Percentiles rank a stretch among this genome's conserved stretches.
Conservation (phyloP, 2,113 vertebrate genomes). For the Hippolais icterina region DNA sequence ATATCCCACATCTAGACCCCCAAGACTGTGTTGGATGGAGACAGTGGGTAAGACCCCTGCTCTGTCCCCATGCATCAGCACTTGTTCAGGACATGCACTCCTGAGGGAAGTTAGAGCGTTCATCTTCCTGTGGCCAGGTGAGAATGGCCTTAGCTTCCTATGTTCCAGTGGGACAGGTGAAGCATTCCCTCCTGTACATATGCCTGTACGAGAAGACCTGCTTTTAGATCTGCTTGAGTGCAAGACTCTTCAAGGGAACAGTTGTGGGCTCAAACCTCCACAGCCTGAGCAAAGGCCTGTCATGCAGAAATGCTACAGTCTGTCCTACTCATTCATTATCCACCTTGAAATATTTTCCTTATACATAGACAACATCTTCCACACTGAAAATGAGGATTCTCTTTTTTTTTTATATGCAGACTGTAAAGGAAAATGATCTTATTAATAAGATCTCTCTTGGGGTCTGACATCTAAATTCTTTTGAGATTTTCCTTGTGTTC, state of each 20-base stretch:
- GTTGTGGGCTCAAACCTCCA: not conserved
- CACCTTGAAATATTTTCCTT: not conserved
- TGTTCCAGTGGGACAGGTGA: not conserved
- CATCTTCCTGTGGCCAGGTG: not conserved
- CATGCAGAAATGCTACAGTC: not conserved
- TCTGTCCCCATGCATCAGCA: not conserved
- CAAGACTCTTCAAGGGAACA: not conserved
- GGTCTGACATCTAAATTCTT: not conserved
- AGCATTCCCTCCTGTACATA: not conserved
- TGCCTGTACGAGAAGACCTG: not conserved
- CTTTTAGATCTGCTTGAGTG: not conserved
- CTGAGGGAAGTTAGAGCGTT: not conserved
- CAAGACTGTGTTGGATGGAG: rapidly evolving
- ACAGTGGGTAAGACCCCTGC: not conserved
- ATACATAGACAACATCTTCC: not conserved
- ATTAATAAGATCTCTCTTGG: not conserved
- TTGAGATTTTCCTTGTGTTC: not conserved
- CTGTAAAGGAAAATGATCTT: not conserved
- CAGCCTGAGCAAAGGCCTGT: not conserved
- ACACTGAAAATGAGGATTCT: not conserved
- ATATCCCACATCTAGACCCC: not conserved
- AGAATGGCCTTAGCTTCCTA: not conserved
- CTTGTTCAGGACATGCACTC: not conserved
- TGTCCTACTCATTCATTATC: not conserved
- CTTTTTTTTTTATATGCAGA: not conserved